Conservation (phyloP, 2,113 vertebrate genomes). For the Panthera tigris region DNA sequence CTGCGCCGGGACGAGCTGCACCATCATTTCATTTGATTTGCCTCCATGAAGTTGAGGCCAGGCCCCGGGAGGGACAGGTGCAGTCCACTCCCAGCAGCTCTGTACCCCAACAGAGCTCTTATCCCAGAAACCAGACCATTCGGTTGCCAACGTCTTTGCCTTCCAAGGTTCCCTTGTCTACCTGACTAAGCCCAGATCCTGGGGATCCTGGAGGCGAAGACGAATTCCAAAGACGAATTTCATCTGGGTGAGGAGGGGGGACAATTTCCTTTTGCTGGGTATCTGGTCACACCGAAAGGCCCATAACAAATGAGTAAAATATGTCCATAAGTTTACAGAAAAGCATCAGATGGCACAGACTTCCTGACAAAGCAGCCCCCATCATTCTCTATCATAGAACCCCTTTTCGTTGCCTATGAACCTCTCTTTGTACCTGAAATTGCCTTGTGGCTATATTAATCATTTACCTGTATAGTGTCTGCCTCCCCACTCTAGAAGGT, state of each 20-base stretch:
- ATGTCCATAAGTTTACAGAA: neutral
- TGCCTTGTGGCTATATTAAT: neutral
- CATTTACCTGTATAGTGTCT: neutral
- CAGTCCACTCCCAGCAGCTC: neutral
- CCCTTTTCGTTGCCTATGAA: neutral
- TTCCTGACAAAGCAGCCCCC: neutral
- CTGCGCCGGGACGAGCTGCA: too few relatives aligned
- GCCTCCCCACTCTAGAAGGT: neutral
- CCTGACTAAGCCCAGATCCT: neutral
- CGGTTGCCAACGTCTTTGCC: neutral
- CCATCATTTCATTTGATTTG: neutral
- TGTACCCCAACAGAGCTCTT: neutral
- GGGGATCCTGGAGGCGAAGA: neutral
- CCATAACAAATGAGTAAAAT: neutral
- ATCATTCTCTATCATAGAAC: too few relatives aligned
- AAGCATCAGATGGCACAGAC: neutral
- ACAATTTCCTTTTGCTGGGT: neutral
- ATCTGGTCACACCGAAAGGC: neutral
- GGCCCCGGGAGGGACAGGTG: neutral
- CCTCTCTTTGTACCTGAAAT: neutral
- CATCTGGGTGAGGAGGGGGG: neutral
- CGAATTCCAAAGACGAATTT: conserved; percentile 14
- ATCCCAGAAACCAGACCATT: neutral
- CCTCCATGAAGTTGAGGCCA: neutral
- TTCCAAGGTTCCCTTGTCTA: neutral